These are phyloP conservation scores for Pagrus major DNA, from an alignment of 2,113 vertebrate species.

Conservation along the genomic window DNA sequence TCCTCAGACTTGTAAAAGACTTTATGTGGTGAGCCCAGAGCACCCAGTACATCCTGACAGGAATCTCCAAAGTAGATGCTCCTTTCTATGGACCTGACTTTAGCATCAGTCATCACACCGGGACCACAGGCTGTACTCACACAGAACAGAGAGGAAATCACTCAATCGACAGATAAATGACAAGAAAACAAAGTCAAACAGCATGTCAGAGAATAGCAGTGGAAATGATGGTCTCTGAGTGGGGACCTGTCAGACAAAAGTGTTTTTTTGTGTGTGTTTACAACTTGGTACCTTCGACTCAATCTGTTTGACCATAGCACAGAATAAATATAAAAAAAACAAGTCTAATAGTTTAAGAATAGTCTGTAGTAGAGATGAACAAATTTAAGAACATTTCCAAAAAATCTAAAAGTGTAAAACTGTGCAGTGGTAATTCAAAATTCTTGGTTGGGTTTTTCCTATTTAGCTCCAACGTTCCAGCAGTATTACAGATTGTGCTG, in stretches of 20 bases:
- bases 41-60: conserved; percentile 96
- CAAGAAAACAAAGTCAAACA: neutral
- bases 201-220: neutral
- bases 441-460: neutral
- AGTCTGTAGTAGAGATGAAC: neutral
- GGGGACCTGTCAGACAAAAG: neutral
- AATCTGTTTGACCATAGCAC: neutral
- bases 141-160: neutral
- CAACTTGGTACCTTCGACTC: neutral
- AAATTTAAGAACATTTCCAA: neutral
- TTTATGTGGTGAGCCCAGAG: conserved; percentile 96
- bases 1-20: conserved; percentile 99
- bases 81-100: conserved; percentile 93
- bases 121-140: conserved; percentile 88
- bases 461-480: neutral
- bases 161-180: neutral
- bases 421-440: neutral
- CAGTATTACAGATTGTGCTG: neutral
- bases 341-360: neutral
- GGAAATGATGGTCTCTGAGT: neutral
- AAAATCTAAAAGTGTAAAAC: neutral
- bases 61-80: conserved; percentile 97
- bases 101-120: conserved; percentile 92
- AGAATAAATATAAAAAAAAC: neutral
- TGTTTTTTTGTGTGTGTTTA: neutral